Conservation (phyloP, 2,888 invertebrate genomes). For the Ectemnius continuus region DNA sequence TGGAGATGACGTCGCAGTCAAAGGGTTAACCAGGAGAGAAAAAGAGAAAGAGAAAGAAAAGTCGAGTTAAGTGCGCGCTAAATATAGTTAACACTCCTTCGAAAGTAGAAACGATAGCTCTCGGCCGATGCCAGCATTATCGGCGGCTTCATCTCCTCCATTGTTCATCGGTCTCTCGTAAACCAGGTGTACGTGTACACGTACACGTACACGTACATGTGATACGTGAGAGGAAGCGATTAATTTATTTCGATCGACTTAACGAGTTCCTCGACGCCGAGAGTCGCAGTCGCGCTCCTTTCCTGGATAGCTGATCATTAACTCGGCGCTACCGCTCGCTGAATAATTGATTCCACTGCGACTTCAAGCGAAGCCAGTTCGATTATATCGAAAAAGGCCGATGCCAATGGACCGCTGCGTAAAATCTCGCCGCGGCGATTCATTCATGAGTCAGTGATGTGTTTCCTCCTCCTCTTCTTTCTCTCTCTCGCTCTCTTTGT, state of each 20-base stretch:
- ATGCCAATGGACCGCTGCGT: too few species aligned
- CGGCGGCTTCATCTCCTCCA: neutral
- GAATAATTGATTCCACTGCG: too few species aligned
- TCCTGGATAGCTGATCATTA: neutral
- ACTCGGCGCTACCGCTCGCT: neutral
- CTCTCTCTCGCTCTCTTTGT: too few species aligned
- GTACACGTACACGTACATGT: neutral
- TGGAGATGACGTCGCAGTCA: too few species aligned
- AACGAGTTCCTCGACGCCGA: neutral
- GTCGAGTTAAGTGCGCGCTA: neutral
- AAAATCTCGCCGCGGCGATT: too few species aligned
- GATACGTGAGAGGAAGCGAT: neutral
- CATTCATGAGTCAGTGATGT: too few species aligned
- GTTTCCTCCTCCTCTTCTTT: too few species aligned
- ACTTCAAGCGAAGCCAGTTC: too few species aligned
- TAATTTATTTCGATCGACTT: neutral
- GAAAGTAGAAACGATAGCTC: neutral
- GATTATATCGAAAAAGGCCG: too few species aligned
- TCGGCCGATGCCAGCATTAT: neutral
- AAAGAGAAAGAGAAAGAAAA: neutral
- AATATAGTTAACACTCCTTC: neutral
- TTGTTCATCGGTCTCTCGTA: neutral
- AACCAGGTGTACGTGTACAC: neutral
- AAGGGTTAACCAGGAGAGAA: neutral
- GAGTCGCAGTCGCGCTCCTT: neutral